phyloP scores from a whole-genome alignment of 2,888 invertebrate genomes.

The Rotaria macrura region DNA sequence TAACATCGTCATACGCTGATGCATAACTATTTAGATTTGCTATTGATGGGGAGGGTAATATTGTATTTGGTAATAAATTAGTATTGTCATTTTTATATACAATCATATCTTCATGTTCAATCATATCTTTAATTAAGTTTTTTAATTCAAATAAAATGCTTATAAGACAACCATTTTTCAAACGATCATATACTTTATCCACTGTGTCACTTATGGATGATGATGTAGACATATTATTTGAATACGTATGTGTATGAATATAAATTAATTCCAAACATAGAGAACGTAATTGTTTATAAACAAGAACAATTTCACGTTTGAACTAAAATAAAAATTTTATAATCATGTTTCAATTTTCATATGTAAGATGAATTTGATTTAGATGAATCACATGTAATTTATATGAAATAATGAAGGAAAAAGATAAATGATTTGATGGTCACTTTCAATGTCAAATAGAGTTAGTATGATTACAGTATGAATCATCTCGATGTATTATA shows the following conservation, averaged over 20 bases:
- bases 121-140: constrained; percentile 4
- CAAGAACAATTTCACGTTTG: constrained; percentile 4
- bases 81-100: not conserved
- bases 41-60: not conserved
- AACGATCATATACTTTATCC: constrained; percentile 12
- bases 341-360: not conserved
- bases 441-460: too few species aligned
- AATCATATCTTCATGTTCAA: constrained; percentile 2
- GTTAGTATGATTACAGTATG: too few species aligned
- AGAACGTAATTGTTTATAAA: constrained; percentile 1
- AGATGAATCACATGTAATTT: too few species aligned
- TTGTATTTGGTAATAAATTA: not conserved
- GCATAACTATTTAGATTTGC: not conserved
- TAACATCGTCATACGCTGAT: not conserved
- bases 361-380: too few species aligned
- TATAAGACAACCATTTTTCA: not conserved
- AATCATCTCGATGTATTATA: too few species aligned
- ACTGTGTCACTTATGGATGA: not conserved
- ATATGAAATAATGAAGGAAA: too few species aligned
- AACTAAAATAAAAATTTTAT: not conserved
- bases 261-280: not conserved
- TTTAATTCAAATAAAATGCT: not conserved
- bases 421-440: too few species aligned
- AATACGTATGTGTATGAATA: not conserved
- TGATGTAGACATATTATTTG: not conserved